Conservation (phyloP, 2,797 vertebrate species). For the Crypturellus tataupa region DNA sequence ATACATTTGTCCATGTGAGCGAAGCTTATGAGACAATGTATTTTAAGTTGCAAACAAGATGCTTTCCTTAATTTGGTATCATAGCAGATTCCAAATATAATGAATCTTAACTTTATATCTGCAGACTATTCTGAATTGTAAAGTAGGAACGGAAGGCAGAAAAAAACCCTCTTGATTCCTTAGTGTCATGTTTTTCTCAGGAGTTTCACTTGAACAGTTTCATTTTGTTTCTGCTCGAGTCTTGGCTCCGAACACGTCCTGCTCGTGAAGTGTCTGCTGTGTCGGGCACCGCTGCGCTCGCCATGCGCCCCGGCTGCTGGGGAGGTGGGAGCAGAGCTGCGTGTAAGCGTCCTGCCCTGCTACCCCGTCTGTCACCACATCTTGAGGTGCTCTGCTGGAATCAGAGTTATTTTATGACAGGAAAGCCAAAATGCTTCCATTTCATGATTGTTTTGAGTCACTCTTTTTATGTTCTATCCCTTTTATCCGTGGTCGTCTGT, state of each 20-base stretch:
- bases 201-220: constrained; percentile 24
- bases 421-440: constrained; percentile 58
- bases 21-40: neutral
- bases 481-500: constrained; percentile 61
- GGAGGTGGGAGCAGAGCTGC: neutral
- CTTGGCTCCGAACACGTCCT: constrained; percentile 2
- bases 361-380: constrained; percentile 36
- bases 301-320: neutral
- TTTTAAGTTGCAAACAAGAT: neutral
- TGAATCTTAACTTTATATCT: neutral
- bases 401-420: constrained; percentile 55
- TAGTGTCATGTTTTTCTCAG: neutral
- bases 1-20: neutral
- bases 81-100: neutral
- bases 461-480: constrained; percentile 66
- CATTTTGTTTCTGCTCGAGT: neutral
- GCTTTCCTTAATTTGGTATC: neutral
- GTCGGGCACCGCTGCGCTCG: neutral
- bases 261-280: constrained; percentile 3
- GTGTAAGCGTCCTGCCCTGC: constrained; percentile 19
- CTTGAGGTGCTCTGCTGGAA: constrained; percentile 19
- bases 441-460: constrained; percentile 67
- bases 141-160: neutral
- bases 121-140: neutral
- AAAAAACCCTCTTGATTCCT: neutral